phyloP scores from a whole-genome alignment of 2,797 vertebrate genomes.

The Crypturellus tataupa region DNA sequence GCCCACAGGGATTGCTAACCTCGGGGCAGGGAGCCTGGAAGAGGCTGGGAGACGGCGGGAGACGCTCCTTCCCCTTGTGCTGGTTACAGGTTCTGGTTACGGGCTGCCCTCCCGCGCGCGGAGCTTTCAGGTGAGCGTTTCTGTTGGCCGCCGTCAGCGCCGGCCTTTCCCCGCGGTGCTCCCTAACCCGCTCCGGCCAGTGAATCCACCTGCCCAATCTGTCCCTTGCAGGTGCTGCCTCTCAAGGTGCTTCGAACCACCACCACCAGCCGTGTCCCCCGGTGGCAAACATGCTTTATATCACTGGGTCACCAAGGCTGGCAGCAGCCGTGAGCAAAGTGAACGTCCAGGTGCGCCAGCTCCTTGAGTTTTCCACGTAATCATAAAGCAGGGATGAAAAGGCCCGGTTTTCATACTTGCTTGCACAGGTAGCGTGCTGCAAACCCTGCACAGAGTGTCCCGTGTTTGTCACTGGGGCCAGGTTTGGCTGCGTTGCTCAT shows the following conservation, averaged over 20 bases:
- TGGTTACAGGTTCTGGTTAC: not conserved
- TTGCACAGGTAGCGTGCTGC: not conserved
- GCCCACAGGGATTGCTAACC: slow-evolving; percentile 24
- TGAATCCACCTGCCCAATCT: not conserved
- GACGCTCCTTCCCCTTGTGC: not conserved
- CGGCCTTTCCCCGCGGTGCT: not conserved
- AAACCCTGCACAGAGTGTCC: not conserved
- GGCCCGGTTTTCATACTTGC: not conserved
- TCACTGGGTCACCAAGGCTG: not conserved
- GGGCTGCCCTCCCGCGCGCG: not conserved
- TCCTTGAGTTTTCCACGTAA: not conserved
- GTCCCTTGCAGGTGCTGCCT: accelerated
- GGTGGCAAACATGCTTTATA: not conserved
- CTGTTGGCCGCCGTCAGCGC: not conserved
- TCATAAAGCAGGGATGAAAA: not conserved
- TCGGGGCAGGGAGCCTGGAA: not conserved
- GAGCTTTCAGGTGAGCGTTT: not conserved
- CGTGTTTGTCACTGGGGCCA: too few species aligned
- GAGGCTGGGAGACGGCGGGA: not conserved
- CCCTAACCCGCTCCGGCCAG: not conserved
- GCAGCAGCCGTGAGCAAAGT: accelerated
- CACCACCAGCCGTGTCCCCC: not conserved
- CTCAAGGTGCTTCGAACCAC: too few species aligned
- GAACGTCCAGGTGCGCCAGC: not conserved
- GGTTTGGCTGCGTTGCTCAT: not conserved